Percentiles rank a stretch among this genome's conserved stretches.
Conservation (phyloP, 2,888 invertebrate species). For the Drosophila flavopinicola region DNA sequence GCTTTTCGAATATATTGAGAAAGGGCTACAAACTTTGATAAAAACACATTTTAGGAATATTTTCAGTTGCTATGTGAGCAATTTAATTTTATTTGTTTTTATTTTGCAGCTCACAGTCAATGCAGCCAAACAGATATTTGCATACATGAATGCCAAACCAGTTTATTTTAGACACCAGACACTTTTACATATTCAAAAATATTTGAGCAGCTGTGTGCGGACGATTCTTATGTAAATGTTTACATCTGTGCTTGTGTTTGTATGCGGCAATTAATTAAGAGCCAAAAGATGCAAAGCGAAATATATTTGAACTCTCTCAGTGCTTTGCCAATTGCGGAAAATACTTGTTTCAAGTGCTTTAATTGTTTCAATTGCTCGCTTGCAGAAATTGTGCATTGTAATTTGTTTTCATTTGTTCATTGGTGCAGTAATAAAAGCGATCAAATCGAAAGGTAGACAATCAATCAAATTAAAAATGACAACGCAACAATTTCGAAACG, state of each 20-base stretch:
- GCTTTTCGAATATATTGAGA: slow-evolving; percentile 13
- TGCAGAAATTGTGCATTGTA: background rate
- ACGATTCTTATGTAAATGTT: slow-evolving; percentile 33
- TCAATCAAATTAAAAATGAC: slow-evolving; percentile 8
- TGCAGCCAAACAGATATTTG: slow-evolving; percentile 1
- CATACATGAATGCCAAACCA: slow-evolving; percentile 1
- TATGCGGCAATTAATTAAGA: slow-evolving; percentile 19
- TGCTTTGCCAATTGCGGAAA: slow-evolving; percentile 24
- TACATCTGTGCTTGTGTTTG: slow-evolving; percentile 1
- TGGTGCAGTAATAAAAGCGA: slow-evolving; percentile 8
- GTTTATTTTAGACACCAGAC: slow-evolving; percentile 28
- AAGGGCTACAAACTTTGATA: background rate
- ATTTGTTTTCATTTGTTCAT: slow-evolving; percentile 21
- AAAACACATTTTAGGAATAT: slow-evolving; percentile 1
- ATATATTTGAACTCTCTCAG: slow-evolving; percentile 4
- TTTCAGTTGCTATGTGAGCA: background rate
- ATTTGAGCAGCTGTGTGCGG: slow-evolving; percentile 30
- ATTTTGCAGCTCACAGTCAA: background rate
- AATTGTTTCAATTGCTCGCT: slow-evolving; percentile 9
- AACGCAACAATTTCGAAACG: slow-evolving; percentile 3
- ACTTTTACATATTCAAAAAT: slow-evolving; percentile 23
- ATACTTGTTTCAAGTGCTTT: background rate
- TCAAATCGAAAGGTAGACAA: slow-evolving; percentile 16
- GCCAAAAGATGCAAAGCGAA: slow-evolving; percentile 13
- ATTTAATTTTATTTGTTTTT: background rate